A percentile compares a stretch with the other conserved stretches of the same genome.
phyloP scores from a whole-genome alignment of 2,797 vertebrate species.

The Stomatorhinus walkeri region DNA sequence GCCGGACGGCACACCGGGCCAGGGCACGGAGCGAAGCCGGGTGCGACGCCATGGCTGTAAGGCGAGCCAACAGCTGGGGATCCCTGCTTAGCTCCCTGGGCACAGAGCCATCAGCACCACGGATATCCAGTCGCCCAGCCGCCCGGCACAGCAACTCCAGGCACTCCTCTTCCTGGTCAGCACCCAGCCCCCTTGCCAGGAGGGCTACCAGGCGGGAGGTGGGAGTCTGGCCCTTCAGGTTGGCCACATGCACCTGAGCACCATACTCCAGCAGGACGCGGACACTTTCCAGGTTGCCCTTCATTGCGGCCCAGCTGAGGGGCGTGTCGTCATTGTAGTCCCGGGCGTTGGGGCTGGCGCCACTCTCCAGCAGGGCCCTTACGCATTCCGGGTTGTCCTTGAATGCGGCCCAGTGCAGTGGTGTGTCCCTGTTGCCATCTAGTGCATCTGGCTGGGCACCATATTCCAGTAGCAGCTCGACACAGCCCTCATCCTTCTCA shows the following conservation, averaged over 20 bases:
- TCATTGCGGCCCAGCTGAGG: conserved; percentile 95
- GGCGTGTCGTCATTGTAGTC: conserved; percentile 95
- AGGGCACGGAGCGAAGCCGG: conserved; percentile 77
- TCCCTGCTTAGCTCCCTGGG: conserved; percentile 82
- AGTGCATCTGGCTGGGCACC: conserved; percentile 81
- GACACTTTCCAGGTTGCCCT: conserved; percentile 90
- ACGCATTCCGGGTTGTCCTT: conserved; percentile 90
- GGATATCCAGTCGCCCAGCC: conserved; percentile 74
- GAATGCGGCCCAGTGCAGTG: conserved; percentile 94
- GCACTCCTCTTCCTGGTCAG: conserved; percentile 85
- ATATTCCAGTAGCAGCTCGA: conserved; percentile 86
- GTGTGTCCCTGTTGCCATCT: conserved; percentile 93
- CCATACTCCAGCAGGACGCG: conserved; percentile 86
- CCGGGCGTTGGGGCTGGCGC: conserved; percentile 74
- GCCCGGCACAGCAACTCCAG: conserved; percentile 84
- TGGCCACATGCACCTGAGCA: conserved; percentile 80
- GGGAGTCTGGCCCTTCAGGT: conserved; percentile 88
- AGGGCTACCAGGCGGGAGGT: conserved; percentile 82
- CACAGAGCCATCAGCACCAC: conserved; percentile 72
- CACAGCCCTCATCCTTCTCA: conserved; percentile 88
- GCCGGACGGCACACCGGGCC: conserved; percentile 75
- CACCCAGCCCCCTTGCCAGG: conserved; percentile 80
- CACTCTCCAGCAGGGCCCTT: conserved; percentile 77
- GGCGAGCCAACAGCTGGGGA: conserved; percentile 76
- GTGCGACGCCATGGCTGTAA: conserved; percentile 72